These are phyloP conservation scores for Lysiphlebus fabarum DNA, from an alignment of 1,140 invertebrate species.

Conservation along the genomic window DNA sequence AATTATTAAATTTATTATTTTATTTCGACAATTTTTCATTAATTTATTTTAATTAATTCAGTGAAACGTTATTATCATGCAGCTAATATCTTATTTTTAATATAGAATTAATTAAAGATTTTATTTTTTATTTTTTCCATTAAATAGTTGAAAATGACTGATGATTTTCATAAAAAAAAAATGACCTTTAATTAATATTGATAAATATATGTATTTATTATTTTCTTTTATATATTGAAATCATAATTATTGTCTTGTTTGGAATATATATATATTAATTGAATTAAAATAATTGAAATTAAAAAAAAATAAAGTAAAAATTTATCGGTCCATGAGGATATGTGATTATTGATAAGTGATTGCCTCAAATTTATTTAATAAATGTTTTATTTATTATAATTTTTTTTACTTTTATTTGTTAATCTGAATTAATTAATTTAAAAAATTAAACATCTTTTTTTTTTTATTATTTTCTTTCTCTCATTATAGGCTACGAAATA, in stretches of 20 bases:
- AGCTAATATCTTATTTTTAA: slow-evolving; percentile 36
- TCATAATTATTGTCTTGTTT: slow-evolving; percentile 15
- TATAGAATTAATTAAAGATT: slow-evolving; percentile 26
- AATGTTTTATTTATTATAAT: background rate
- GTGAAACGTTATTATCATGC: no score
- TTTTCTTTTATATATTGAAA: background rate
- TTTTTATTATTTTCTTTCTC: no score
- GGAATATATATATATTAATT: background rate
- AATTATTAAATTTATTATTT: no score
- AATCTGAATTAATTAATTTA: no score
- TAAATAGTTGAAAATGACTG: background rate
- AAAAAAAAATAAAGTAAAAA: background rate
- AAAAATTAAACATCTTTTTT: no score
- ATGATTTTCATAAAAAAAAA: background rate
- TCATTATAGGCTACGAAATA: no score
- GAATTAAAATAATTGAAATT: background rate
- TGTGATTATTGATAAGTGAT: slow-evolving; percentile 9
- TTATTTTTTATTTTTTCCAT: slow-evolving; percentile 11
- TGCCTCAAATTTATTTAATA: background rate
- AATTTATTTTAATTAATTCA: no score
- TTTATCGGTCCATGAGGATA: slow-evolving; percentile 13
- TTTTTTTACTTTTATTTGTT: no score
- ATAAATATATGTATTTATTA: no score
- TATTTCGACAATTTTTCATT: no score
- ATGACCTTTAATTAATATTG: no score